Evolutionary conservation across 2,797 vertebrate species (phyloP), one percentile per base, ranked within the genome.

Genomic region (Heterohyrax brucei): DNA sequence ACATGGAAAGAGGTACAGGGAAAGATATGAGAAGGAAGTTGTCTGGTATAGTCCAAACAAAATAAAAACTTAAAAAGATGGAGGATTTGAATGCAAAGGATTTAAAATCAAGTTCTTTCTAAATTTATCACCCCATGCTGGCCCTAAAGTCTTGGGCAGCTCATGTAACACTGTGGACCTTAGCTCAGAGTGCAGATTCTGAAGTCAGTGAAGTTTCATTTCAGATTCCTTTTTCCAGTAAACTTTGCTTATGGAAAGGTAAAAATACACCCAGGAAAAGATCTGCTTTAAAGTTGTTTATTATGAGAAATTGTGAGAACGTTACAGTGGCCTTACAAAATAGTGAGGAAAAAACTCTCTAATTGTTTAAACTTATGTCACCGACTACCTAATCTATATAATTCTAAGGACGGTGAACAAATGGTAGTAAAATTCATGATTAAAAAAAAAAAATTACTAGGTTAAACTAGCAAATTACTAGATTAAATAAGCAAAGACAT

Each of bases 391-490:
- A 50, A 50, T 80, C 22, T 44, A 64, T 73, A 28, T 50, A 81
- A 91, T 87, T 56, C 46, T 81, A 89, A 89, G 10, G 48, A 26
- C 50, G 79, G 30, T 92, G 16, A 79, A 24, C 10, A 66, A 75
- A 1, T 68, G 75, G 39, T 1, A 59, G 9, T 3, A 56, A 89
- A 59, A 44, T 3, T 10, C n/a, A 33, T 48, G 4, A 12, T 61
- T 61, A 14, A 39, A 10, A 76, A 50, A 50, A 86, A 33, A 79
- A 39, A 5, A 39, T n/a, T 50, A 53, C n/a, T 26, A 18, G 61
- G 68, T 13, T 76, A 95, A 75, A 46, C 46, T 44, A 39, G 13
- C 50, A 39, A 5, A 39, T n/a, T 50, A 53, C n/a, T 26, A 18
- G 61, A 68, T 13, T 76, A 95, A 75, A 46, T 56, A 53, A 39